Conservation (phyloP, 1,140 invertebrate genomes). For the Drosophila elegans region DNA sequence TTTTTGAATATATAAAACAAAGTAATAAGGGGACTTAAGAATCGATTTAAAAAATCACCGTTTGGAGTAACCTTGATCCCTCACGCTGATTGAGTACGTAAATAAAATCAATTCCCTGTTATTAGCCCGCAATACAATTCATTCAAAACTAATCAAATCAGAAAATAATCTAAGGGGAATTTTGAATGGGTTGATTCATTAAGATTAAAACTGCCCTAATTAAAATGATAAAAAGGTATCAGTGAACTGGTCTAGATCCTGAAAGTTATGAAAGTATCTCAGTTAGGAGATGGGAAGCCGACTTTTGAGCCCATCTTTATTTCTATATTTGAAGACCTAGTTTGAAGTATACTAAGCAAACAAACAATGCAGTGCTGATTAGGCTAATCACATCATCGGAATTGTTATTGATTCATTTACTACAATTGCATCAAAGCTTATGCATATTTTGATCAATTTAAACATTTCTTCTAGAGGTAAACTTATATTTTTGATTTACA, state of each 20-base stretch:
- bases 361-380: conserved; percentile 63
- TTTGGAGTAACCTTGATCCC: conserved; percentile 27
- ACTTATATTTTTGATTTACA: background rate
- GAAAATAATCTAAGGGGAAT: conserved; percentile 1
- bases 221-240: background rate
- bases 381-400: conserved; percentile 45
- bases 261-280: conserved; percentile 2
- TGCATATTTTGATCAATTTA: background rate
- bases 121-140: conserved; percentile 2
- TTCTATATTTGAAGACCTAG: conserved; percentile 64
- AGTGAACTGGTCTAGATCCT: background rate
- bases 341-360: conserved; percentile 50
- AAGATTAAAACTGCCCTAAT: background rate
- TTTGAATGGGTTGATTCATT: background rate
- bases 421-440: conserved; percentile 5
- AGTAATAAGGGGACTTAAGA: background rate
- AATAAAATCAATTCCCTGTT: conserved; percentile 10
- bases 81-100: conserved; percentile 13
- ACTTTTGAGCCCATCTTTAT: conserved; percentile 8
- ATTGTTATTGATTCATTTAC: conserved; percentile 23
- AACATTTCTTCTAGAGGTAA: conserved; percentile 7
- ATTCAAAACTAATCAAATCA: conserved; percentile 15
- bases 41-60: background rate
- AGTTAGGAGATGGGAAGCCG: background rate
- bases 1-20: background rate